Evolutionary conservation across 2,113 vertebrate genomes (phyloP).

Genomic region (Pelmatolapia mariae): DNA sequence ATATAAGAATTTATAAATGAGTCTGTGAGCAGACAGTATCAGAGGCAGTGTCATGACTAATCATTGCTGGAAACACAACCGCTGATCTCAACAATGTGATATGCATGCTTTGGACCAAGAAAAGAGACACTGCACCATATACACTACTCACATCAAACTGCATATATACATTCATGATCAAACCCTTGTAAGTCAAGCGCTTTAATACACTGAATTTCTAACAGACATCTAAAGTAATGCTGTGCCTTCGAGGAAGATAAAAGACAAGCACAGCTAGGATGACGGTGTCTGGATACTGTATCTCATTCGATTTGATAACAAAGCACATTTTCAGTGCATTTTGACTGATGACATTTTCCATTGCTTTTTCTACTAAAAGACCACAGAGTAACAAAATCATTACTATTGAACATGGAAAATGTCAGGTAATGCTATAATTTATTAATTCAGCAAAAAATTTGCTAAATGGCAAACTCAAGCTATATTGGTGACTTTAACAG

Average conservation of each 20-base stretch:
- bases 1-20: background rate
- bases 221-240: background rate
- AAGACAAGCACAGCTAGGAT: background rate
- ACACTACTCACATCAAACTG: conserved; percentile 20
- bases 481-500: background rate
- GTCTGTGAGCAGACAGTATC: background rate
- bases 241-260: background rate
- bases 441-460: background rate
- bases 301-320: background rate
- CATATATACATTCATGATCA: conserved; percentile 21
- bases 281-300: background rate
- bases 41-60: background rate
- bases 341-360: background rate
- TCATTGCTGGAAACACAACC: background rate
- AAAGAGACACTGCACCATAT: background rate
- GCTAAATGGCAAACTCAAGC: background rate
- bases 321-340: background rate
- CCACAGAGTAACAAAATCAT: background rate
- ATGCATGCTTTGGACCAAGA: background rate
- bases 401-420: background rate
- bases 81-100: background rate
- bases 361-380: background rate
- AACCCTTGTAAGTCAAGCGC: background rate
- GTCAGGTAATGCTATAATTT: background rate
- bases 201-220: background rate